A percentile compares a stretch with the other conserved stretches of the same genome.
Evolutionary conservation across 2,888 invertebrate genomes (phyloP).

Genomic region (Mellilla xanthometata): DNA sequence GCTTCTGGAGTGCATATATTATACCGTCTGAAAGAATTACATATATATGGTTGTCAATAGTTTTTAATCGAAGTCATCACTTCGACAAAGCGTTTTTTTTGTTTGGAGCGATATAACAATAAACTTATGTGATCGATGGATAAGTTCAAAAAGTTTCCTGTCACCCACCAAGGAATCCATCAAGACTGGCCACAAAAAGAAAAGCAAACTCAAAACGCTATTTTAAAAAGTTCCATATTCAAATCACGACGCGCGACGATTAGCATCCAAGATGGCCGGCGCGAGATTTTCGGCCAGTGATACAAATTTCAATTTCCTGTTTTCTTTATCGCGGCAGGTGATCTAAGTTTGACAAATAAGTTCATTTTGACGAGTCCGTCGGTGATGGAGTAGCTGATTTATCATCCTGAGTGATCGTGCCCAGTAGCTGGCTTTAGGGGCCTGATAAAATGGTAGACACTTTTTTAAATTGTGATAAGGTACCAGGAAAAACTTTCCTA

Average conservation of each 20-base stretch:
- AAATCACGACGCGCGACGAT: slow-evolving; percentile 66
- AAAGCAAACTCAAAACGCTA: slow-evolving; percentile 45
- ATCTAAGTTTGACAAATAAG: slow-evolving; percentile 81
- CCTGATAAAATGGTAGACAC: slow-evolving; percentile 12
- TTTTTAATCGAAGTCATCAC: no score
- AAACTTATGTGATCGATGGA: no score
- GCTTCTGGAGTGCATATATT: no score
- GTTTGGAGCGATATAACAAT: no score
- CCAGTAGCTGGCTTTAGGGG: slow-evolving; percentile 44
- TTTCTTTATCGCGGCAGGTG: slow-evolving; percentile 65
- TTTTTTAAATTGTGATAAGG: slow-evolving; percentile 1
- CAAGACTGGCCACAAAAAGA: slow-evolving; percentile 49
- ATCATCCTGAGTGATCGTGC: slow-evolving; percentile 61
- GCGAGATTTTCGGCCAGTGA: slow-evolving; percentile 73
- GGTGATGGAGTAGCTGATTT: slow-evolving; percentile 63
- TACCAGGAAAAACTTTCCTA: no score
- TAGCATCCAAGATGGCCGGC: slow-evolving; percentile 71
- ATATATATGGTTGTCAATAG: no score
- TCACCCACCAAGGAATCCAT: slow-evolving; percentile 46
- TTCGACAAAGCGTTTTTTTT: no score
- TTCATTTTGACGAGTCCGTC: slow-evolving; percentile 76
- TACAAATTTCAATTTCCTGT: slow-evolving; percentile 82
- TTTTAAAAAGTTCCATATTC: slow-evolving; percentile 72
- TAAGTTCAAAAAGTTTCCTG: slow-evolving; percentile 49
- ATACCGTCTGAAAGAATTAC: no score